Evolutionary conservation across 2,113 vertebrate species (phyloP).

Genomic region (Lathamus discolor): DNA sequence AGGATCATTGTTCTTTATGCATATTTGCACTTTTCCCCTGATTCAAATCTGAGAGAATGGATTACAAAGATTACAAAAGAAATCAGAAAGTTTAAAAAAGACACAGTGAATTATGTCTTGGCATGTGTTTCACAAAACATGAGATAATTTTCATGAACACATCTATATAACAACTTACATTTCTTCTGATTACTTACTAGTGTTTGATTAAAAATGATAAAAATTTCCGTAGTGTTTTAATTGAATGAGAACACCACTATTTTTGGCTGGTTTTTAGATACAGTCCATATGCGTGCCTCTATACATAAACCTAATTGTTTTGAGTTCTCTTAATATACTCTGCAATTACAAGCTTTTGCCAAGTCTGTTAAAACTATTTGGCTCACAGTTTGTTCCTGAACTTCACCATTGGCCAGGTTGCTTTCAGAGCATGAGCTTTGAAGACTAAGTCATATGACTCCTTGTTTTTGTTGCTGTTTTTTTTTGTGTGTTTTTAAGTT

Average conservation of each 20-base stretch:
- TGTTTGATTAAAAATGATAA: neutral
- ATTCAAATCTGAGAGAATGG: neutral
- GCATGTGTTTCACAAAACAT: neutral
- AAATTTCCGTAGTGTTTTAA: neutral
- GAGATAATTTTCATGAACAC: fast-evolving
- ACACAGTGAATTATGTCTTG: neutral
- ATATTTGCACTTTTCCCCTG: neutral
- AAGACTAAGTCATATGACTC: neutral
- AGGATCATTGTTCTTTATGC: neutral
- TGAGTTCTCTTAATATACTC: neutral
- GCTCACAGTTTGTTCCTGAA: neutral
- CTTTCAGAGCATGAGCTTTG: neutral
- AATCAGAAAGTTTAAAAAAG: neutral
- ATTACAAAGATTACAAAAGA: neutral
- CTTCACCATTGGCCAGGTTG: neutral
- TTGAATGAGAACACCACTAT: neutral
- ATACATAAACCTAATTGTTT: neutral
- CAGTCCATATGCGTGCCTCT: neutral
- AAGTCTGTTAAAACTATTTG: neutral
- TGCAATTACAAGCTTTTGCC: neutral
- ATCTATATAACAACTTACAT: fast-evolving
- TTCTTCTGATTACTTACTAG: neutral
- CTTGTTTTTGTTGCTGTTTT: neutral
- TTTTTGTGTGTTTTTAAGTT: neutral
- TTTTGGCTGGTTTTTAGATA: neutral